phyloP scores from a whole-genome alignment of 2,113 vertebrate genomes.

The Chaenocephalus aceratus region DNA sequence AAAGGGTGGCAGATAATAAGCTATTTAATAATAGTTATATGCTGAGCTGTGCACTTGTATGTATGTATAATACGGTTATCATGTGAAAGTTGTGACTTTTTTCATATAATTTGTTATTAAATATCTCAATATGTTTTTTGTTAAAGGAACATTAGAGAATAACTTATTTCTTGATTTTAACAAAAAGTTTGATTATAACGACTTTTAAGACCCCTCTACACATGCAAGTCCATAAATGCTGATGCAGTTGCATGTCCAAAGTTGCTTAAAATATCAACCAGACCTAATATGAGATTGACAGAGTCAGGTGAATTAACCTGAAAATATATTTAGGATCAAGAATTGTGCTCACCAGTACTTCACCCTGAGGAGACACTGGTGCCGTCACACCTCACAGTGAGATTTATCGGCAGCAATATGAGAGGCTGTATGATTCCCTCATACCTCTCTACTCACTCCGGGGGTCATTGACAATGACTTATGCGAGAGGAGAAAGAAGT shows the following conservation, averaged over 20 bases:
- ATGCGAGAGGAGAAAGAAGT: constrained; percentile 68
- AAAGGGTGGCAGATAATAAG: constrained; percentile 13
- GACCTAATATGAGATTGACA: background rate
- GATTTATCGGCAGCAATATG: constrained; percentile 71
- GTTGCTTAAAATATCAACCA: background rate
- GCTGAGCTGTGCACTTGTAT: background rate
- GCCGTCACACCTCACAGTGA: constrained; percentile 51
- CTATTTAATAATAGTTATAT: constrained; percentile 18
- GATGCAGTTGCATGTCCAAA: background rate
- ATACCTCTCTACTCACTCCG: constrained; percentile 67
- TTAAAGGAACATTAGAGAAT: background rate
- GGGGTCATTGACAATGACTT: constrained; percentile 73
- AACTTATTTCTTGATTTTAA: too few relatives aligned
- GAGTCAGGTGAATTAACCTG: constrained; percentile 11
- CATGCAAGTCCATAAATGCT: background rate
- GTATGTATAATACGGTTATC: constrained; percentile 2
- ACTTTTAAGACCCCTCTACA: background rate
- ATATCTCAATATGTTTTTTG: background rate
- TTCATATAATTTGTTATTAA: too few relatives aligned
- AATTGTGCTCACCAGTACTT: constrained; percentile 38
- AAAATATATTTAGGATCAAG: background rate
- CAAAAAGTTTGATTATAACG: background rate
- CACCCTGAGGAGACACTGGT: constrained; percentile 37
- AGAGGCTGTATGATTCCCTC: constrained; percentile 64
- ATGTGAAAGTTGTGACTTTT: background rate